phyloP scores from a whole-genome alignment of 2,797 vertebrate genomes.

The Sebastes iracundus region DNA sequence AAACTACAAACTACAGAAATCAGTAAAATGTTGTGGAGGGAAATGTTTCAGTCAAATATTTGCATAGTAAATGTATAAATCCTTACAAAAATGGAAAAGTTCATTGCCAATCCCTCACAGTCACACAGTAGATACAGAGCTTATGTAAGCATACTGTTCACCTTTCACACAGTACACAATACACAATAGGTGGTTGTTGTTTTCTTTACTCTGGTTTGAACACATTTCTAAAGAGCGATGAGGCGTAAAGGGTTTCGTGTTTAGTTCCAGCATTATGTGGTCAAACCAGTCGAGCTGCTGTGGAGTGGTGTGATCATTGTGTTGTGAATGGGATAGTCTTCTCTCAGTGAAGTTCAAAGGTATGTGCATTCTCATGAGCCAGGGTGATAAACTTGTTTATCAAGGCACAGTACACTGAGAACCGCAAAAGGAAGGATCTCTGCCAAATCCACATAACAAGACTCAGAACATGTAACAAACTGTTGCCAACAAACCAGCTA shows the following conservation, averaged over 20 bases:
- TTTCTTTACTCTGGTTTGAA: neutral
- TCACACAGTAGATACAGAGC: neutral
- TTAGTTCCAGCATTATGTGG: constrained; percentile 4
- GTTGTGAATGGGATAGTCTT: neutral
- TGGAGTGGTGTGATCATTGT: neutral
- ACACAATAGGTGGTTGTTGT: neutral
- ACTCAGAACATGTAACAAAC: neutral
- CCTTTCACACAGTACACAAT: neutral
- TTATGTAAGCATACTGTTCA: neutral
- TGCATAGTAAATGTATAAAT: neutral
- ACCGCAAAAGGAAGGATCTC: neutral
- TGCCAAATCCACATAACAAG: neutral
- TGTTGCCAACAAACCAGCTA: neutral
- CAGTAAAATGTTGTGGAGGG: neutral
- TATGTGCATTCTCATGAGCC: neutral
- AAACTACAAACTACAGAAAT: neutral
- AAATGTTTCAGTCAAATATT: neutral
- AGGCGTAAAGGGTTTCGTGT: neutral
- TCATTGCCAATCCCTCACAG: neutral
- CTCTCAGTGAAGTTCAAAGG: constrained; percentile 12
- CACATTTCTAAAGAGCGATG: neutral
- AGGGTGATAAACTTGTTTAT: constrained; percentile 33
- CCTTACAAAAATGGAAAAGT: neutral
- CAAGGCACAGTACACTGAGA: neutral
- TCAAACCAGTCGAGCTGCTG: constrained; percentile 49